These are phyloP conservation scores for Atrichornis clamosus DNA, from an alignment of 2,113 vertebrate genomes.

Conservation along the genomic window DNA sequence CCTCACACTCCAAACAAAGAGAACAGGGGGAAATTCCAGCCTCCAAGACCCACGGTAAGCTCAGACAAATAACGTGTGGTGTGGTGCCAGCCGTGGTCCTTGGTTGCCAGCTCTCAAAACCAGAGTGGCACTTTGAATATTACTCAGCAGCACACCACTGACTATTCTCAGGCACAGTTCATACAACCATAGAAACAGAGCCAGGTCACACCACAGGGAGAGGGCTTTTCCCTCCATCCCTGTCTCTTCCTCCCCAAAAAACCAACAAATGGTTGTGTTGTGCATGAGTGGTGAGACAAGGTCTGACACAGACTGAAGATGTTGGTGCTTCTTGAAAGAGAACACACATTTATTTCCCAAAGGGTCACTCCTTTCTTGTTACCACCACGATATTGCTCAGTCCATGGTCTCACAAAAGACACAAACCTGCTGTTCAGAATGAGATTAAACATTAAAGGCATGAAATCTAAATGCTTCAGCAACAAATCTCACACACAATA, in stretches of 20 bases:
- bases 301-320: background rate
- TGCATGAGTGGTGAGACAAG: background rate
- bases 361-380: background rate
- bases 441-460: background rate
- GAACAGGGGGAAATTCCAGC: background rate
- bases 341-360: background rate
- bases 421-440: background rate
- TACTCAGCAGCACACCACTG: background rate
- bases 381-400: background rate
- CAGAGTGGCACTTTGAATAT: background rate
- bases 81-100: background rate
- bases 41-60: background rate
- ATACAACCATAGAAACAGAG: background rate
- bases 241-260: background rate
- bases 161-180: background rate
- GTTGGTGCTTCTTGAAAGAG: background rate
- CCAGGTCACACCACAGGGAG: background rate
- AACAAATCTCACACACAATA: background rate
- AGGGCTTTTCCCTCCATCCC: background rate
- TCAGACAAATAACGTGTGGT: accelerated
- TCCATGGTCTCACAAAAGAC: background rate
- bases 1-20: background rate
- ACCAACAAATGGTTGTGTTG: background rate
- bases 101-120: background rate
- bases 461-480: background rate